A percentile compares a stretch with the other conserved stretches of the same genome.
phyloP scores from a whole-genome alignment of 92 coral and sea anemone genomes.

The Heliopora coerulea region DNA sequence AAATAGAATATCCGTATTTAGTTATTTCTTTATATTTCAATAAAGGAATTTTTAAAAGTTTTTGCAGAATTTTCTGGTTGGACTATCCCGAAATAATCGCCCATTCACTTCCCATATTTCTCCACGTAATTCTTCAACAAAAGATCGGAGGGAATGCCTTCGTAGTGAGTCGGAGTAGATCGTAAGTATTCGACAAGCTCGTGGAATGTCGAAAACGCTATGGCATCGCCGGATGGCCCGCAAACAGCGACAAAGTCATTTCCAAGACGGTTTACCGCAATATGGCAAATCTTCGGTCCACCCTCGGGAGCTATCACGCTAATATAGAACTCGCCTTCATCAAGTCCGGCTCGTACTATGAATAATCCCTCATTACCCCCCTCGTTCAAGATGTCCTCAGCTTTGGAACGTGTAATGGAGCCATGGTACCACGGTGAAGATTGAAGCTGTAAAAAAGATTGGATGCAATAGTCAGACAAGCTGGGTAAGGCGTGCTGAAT shows the following conservation, averaged over 20 bases:
- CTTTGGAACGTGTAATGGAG: constrained; percentile 19
- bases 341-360: constrained; percentile 70
- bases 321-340: constrained; percentile 59
- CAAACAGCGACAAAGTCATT: constrained; percentile 56
- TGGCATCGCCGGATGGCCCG: constrained; percentile 57
- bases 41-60: too few relatives aligned
- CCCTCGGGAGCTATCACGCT: constrained; percentile 78
- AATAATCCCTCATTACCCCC: constrained; percentile 75
- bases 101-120: too few relatives aligned
- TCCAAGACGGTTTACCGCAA: constrained; percentile 57
- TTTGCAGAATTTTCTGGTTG: too few relatives aligned
- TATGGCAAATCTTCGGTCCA: constrained; percentile 81
- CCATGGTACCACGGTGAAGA: constrained; percentile 31
- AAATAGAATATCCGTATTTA: too few relatives aligned
- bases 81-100: too few relatives aligned
- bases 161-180: constrained; percentile 65
- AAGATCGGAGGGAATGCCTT: constrained; percentile 10
- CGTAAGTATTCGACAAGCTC: constrained; percentile 77
- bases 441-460: constrained; percentile 10
- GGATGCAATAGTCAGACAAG: background rate
- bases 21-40: too few relatives aligned
- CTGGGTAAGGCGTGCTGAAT: too few relatives aligned
- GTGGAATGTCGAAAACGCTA: constrained; percentile 59
- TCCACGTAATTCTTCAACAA: background rate
- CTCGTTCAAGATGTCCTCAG: constrained; percentile 23